Evolutionary conservation across 2,113 vertebrate species (phyloP).

Genomic region (Xenopus tropicalis): DNA sequence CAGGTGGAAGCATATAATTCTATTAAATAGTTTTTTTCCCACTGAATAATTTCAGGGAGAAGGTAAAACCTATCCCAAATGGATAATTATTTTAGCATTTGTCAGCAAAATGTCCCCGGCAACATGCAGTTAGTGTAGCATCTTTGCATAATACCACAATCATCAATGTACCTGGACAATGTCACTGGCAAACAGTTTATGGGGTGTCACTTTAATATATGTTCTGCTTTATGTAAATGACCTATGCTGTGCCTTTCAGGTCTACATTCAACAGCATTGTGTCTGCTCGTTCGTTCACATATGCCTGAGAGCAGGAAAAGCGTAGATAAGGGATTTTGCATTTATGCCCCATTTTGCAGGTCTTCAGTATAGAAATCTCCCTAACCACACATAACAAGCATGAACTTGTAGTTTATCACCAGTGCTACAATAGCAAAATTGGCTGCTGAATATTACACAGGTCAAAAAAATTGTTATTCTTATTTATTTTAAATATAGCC

Average conservation of each 20-base stretch:
- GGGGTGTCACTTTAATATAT: constrained; percentile 12
- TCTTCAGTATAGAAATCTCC: too few relatives aligned
- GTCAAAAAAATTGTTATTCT: too few relatives aligned
- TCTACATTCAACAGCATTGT: not conserved
- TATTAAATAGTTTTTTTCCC: constrained; percentile 63
- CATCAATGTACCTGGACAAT: constrained; percentile 40
- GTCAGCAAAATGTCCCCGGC: constrained; percentile 68
- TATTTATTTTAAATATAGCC: too few relatives aligned
- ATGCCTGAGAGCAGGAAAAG: not conserved
- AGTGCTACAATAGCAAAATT: too few relatives aligned
- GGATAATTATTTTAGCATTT: constrained; percentile 67
- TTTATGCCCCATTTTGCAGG: too few relatives aligned
- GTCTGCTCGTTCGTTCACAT: not conserved
- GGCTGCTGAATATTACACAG: too few relatives aligned
- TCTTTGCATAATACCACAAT: constrained; percentile 42
- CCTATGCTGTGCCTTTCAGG: constrained; percentile 9
- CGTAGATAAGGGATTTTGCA: not conserved
- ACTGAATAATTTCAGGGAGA: constrained; percentile 65
- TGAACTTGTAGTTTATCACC: too few relatives aligned
- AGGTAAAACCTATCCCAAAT: constrained; percentile 69
- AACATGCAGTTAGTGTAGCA: constrained; percentile 67
- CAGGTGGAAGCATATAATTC: constrained; percentile 57
- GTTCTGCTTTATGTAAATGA: constrained; percentile 4
- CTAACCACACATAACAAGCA: too few relatives aligned
- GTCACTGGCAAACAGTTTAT: constrained; percentile 27